Conservation (phyloP, 2,113 vertebrate species). For the Prionailurus bengalensis region DNA sequence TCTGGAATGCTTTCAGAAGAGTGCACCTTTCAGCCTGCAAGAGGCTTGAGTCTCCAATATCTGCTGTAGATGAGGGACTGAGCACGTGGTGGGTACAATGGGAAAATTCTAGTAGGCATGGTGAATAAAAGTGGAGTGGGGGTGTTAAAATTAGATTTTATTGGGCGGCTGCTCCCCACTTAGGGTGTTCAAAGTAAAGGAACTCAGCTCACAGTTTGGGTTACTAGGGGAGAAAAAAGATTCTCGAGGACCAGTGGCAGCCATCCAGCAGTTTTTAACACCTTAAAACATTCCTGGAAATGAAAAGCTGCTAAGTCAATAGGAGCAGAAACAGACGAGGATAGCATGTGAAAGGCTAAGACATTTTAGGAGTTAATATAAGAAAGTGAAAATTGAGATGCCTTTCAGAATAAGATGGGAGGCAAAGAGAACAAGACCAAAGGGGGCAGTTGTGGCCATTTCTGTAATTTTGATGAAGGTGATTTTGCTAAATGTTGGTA, state of each 20-base stretch:
- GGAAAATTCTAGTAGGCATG: background rate
- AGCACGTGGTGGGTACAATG: background rate
- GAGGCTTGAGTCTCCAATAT: background rate
- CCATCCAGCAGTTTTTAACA: background rate
- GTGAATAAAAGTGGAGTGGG: background rate
- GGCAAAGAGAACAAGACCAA: background rate
- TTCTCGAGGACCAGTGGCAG: background rate
- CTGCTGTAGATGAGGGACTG: background rate
- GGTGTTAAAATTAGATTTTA: background rate
- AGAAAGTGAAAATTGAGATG: background rate
- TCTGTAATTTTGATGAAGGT: background rate
- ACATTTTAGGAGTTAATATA: background rate
- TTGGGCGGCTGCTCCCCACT: background rate
- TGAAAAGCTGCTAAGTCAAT: background rate
- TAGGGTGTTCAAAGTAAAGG: background rate
- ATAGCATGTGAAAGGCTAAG: background rate
- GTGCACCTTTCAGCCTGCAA: background rate
- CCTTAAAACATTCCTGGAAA: conserved; percentile 38
- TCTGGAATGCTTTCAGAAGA: background rate
- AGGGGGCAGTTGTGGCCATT: background rate
- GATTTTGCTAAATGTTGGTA: background rate
- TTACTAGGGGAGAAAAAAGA: background rate
- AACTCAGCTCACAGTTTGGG: background rate
- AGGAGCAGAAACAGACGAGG: background rate
- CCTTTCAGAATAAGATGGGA: background rate